Conservation (phyloP, 1,140 invertebrate genomes). For the Drosophila mojavensis region DNA sequence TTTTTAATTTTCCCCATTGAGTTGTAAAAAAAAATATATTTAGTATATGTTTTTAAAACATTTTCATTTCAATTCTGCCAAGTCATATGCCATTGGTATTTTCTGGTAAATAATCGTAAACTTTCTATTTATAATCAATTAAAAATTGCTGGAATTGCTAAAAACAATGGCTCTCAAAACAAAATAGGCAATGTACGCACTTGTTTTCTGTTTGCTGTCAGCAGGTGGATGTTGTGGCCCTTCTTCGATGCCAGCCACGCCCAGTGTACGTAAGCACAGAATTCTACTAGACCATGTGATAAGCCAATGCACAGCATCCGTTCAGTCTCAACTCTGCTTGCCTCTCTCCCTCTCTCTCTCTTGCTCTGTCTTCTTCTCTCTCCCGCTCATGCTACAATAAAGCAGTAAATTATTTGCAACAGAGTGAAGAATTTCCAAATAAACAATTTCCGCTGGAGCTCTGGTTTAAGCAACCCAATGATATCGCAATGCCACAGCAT, state of each 20-base stretch:
- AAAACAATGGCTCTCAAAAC: neutral
- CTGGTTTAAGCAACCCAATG: slow-evolving; percentile 29
- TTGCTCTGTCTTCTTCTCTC: neutral
- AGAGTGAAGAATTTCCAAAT: slow-evolving; percentile 53
- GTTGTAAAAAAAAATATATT: too few species aligned
- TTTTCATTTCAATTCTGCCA: too few species aligned
- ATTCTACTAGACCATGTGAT: slow-evolving; percentile 30
- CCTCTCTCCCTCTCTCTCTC: neutral
- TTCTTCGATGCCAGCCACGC: neutral
- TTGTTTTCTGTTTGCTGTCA: slow-evolving; percentile 12
- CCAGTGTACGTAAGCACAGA: neutral
- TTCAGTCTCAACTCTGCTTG: neutral
- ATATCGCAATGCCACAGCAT: slow-evolving; percentile 31
- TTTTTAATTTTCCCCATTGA: too few species aligned
- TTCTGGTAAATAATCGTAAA: too few species aligned
- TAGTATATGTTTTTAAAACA: too few species aligned
- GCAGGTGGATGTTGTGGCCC: slow-evolving; percentile 5
- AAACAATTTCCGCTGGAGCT: slow-evolving; percentile 49
- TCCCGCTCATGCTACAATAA: slow-evolving; percentile 10
- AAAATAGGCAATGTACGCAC: slow-evolving; percentile 4
- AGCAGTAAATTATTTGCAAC: slow-evolving; percentile 49
- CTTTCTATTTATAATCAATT: too few species aligned
- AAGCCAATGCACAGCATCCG: slow-evolving; percentile 37
- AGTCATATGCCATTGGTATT: too few species aligned
- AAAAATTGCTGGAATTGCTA: too few species aligned